Base-by-base conservation (phyloP, 2,113 vertebrate genomes). In the Sula dactylatra region DNA sequence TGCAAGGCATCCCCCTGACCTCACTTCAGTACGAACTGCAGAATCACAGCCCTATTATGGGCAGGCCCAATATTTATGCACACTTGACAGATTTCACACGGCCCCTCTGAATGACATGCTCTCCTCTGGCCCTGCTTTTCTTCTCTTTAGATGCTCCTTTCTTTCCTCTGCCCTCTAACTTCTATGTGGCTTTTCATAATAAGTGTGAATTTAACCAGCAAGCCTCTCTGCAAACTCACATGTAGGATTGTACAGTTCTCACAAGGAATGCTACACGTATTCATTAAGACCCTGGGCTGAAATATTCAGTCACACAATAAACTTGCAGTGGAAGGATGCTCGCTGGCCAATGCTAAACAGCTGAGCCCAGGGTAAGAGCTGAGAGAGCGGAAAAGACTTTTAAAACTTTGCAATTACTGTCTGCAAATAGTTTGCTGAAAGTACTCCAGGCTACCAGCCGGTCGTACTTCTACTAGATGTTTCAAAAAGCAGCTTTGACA, bases 41-140 rank as follows among this genome's bases (percentile, higher is more conserved):
- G 77, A 86, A 92, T 76, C 88, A 42, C 88, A 71, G 83, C 56
- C 81, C 77, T 76, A 12, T 92, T 86, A 69, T 61, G 56, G 83
- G 40, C 86, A 87, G 83, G 61, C 70, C 91, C 89, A 76, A 69
- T 84, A 82, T 93, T 97, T 91, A 86, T 86, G 94, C 95, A 76
- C 80, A 82, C 52, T 96, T 91, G 72, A 78, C 88, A 76, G 69
- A 84, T 78, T 93, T 94, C 93, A 92, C 69, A 78, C 16, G 13
- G 77, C 79, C 81, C 58, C 69, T 72, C 80, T 85, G 77, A 93
- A 93, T 89, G 94, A 72, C 65, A 15, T 10, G 27, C 61, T 94
- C 58, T 82, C 44, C 69, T 83, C 82, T 58, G 65, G 76, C 52
- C 61, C 77, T 29, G 52, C 69, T 82, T 86, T 87, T 90, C 74